These are phyloP conservation scores for Triops longicaudatus DNA, from an alignment of 1,140 invertebrate genomes.

Conservation along the genomic window DNA sequence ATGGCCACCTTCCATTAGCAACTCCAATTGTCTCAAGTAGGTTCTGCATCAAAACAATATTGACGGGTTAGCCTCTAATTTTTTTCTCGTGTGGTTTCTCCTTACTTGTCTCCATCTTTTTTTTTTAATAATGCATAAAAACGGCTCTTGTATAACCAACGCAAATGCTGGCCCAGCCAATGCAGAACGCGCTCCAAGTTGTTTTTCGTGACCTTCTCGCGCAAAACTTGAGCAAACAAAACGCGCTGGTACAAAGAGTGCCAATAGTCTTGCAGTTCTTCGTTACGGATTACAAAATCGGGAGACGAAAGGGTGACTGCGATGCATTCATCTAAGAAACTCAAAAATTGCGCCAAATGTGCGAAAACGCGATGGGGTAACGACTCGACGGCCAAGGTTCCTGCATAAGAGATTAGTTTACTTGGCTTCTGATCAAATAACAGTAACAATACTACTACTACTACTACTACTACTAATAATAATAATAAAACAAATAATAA, in stretches of 20 bases:
- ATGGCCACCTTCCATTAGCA: not conserved
- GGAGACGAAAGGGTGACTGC: not conserved
- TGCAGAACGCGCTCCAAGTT: constrained; percentile 1
- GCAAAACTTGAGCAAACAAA: not conserved
- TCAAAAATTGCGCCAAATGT: not conserved
- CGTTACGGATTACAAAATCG: not conserved
- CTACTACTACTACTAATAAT: no score
- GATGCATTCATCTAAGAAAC: not conserved
- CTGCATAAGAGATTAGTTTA: not conserved
- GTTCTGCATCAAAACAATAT: not conserved
- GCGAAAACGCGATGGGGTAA: not conserved
- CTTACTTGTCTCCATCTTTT: constrained; percentile 1
- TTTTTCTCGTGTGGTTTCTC: not conserved
- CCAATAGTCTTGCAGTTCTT: not conserved
- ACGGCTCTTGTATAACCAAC: not conserved
- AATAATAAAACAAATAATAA: no score
- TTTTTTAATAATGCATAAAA: not conserved
- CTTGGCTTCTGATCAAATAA: not conserved
- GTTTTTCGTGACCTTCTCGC: not conserved
- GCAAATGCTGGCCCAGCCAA: constrained; percentile 13
- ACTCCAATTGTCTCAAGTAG: not conserved
- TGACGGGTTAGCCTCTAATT: not conserved
- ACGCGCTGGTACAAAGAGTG: not conserved
- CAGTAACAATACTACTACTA: no score
- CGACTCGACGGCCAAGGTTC: not conserved